Evolutionary conservation across 2,888 invertebrate species (phyloP), one percentile per base, ranked within the genome.

Genomic region (Augiades crinisus): DNA sequence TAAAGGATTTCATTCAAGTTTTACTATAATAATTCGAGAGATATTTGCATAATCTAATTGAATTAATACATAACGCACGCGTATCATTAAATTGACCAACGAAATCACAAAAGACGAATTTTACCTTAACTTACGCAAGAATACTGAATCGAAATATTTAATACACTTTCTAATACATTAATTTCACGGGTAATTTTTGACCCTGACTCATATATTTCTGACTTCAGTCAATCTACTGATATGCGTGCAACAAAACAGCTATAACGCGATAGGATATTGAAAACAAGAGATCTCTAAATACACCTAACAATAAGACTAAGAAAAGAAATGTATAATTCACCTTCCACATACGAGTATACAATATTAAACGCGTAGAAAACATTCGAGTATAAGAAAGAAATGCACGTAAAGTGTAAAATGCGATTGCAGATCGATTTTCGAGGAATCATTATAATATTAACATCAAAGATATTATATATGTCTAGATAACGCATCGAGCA

Each of bases 371-470:
- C n/a, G 45, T 47, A 55, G 30, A 56, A 56, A 57, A 53, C 57
- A 53, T 53, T 43, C 50, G 53, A 58, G 44, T 53, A 52, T 53
- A 59, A 40, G 30, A 41, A 50, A 56, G 53, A 68, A 66, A 65
- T 68, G 63, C 60, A 60, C 19, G 46, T 53, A 66, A 27, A 16
- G 10, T 30, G 12, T 19, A n/a, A 49, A 49, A 49, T 49, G 40
- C 49, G 31, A 34, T 10, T 49, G 40, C 63, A 68, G 64, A 67
- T 66, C 64, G 44, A 60, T 62, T 55, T 58, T 53, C 47, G 47
- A 64, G 64, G 62, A 62, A 66, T 64, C 54, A 58, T 50, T 58
- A 54, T 56, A 60, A 34, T 49, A 34, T 60, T 51, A 54, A 40
- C 58, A 41, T 56, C 19, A 59, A 46, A 57, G 22, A 8, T 30